phyloP scores from a whole-genome alignment of 2,888 invertebrate species.

The Aromia moschata region DNA sequence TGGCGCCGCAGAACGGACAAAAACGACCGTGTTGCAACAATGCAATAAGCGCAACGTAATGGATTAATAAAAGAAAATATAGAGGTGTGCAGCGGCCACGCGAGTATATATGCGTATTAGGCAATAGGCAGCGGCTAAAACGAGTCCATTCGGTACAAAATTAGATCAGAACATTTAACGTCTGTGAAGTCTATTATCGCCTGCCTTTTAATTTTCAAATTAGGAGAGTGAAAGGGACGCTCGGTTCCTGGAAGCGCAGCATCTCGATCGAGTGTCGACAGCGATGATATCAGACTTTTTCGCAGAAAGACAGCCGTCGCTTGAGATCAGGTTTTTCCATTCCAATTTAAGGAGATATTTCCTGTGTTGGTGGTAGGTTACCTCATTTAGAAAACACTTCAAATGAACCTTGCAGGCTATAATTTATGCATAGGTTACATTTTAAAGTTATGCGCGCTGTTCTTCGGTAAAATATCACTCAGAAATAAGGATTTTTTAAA shows the following conservation, averaged over 20 bases:
- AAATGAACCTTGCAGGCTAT: not conserved
- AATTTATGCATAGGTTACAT: no score
- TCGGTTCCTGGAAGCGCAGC: no score
- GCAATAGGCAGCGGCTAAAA: conserved; percentile 12
- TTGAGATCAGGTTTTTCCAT: not conserved
- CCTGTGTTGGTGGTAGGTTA: not conserved
- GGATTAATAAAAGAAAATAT: conserved; percentile 17
- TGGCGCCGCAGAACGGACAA: no score
- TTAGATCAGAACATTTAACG: not conserved
- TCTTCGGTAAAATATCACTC: no score
- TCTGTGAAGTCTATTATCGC: not conserved
- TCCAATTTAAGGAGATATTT: not conserved
- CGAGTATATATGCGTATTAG: conserved; percentile 17
- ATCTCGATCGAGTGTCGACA: not conserved
- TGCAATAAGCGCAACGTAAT: conserved; percentile 12
- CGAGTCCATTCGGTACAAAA: not conserved
- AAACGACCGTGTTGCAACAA: conserved; percentile 12
- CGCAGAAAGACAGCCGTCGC: not conserved
- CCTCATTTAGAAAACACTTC: not conserved
- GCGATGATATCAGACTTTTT: conserved; percentile 9
- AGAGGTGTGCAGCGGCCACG: conserved; percentile 20
- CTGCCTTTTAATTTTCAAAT: not conserved
- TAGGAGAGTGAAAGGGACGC: not conserved
- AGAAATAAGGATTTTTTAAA: no score
- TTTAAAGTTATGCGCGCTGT: no score